A percentile compares a stretch with the other conserved stretches of the same genome.
phyloP scores from a whole-genome alignment of 1,140 invertebrate genomes.

The Diachasmimorpha longicaudata region DNA sequence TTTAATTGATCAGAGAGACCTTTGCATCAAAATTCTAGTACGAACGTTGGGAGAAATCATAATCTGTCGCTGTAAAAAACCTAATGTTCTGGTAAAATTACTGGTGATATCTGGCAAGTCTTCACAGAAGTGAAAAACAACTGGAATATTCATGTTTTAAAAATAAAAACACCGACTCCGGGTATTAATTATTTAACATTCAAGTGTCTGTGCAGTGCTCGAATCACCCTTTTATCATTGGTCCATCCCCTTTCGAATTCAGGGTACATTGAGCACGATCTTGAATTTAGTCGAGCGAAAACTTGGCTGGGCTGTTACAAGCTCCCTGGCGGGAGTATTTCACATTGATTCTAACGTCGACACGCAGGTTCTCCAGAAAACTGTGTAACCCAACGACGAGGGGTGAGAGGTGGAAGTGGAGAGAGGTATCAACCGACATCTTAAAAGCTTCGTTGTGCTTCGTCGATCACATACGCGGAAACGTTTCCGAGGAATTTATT shows the following conservation, averaged over 20 bases:
- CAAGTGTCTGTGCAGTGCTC: not conserved
- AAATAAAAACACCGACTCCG: not conserved
- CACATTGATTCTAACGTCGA: slow-evolving; percentile 7
- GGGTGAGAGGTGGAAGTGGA: not conserved
- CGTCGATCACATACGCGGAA: slow-evolving; percentile 6
- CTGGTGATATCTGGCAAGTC: too few relatives aligned
- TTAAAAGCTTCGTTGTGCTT: slow-evolving; percentile 12
- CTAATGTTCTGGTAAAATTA: too few relatives aligned
- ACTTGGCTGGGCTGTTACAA: slow-evolving; percentile 32
- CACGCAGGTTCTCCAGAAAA: not conserved
- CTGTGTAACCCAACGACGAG: not conserved
- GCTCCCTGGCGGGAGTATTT: slow-evolving; percentile 18
- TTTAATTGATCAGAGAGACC: not conserved
- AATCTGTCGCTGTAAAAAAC: too few relatives aligned
- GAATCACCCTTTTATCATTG: slow-evolving; percentile 11
- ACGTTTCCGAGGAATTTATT: not conserved
- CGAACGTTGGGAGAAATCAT: too few relatives aligned
- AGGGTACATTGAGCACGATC: slow-evolving; percentile 35
- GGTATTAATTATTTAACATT: too few relatives aligned
- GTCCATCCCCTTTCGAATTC: slow-evolving; percentile 25
- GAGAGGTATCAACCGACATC: slow-evolving; percentile 8
- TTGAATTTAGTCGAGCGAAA: slow-evolving; percentile 32
- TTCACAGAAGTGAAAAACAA: too few relatives aligned
- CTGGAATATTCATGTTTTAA: too few relatives aligned
- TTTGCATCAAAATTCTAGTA: too few relatives aligned